These are phyloP conservation scores for Gallinago solitaria DNA, from an alignment of 2,797 vertebrate species.

Conservation along the genomic window DNA sequence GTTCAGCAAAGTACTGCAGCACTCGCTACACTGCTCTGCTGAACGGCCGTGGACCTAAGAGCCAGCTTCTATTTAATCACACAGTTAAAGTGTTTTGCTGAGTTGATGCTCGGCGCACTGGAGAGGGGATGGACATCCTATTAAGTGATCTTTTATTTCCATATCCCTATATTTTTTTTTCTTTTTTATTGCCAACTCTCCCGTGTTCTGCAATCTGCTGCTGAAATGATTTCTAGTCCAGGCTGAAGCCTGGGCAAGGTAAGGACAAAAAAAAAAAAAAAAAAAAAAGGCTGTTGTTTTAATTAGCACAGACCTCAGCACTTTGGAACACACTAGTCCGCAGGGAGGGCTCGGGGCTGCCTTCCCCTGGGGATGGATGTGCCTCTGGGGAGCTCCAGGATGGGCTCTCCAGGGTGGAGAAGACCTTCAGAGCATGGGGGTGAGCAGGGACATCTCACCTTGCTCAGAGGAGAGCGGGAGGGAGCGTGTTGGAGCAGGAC, in stretches of 20 bases:
- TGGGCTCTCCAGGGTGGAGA: background rate
- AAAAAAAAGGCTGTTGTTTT: background rate
- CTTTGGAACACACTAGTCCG: background rate
- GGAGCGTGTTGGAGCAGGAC: background rate
- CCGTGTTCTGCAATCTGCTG: background rate
- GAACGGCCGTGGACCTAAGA: background rate
- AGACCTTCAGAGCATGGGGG: background rate
- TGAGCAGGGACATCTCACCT: background rate
- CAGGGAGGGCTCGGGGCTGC: background rate
- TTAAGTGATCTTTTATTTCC: background rate
- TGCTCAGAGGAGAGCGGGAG: background rate
- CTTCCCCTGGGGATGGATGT: background rate
- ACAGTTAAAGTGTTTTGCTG: background rate
- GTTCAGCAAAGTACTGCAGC: background rate
- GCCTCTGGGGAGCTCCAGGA: background rate
- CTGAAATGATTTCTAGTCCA: background rate
- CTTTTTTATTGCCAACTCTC: background rate
- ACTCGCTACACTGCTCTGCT: background rate
- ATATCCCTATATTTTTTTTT: background rate
- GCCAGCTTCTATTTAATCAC: background rate
- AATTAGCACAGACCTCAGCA: accelerated
- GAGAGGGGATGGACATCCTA: background rate
- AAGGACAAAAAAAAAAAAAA: background rate
- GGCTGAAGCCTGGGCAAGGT: background rate
- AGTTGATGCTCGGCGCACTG: background rate